These are phyloP conservation scores for Siderastrea radians DNA, from an alignment of 92 coral and sea anemone species.

Conservation along the genomic window DNA sequence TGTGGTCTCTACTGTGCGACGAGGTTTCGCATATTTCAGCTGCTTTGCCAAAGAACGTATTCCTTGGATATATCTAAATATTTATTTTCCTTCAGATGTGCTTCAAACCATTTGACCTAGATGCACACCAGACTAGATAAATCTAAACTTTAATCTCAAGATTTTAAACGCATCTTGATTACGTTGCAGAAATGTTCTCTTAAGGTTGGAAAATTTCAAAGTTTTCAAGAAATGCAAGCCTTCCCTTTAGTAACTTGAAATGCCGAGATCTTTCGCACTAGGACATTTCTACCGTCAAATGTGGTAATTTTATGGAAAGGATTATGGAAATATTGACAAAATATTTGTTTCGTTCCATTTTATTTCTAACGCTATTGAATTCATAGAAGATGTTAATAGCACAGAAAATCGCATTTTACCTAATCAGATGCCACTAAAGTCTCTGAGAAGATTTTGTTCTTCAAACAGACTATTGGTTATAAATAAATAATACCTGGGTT, in stretches of 20 bases:
- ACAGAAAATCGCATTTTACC: not conserved
- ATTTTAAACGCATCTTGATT: not conserved
- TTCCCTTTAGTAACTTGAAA: not conserved
- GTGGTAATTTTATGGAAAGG: not conserved
- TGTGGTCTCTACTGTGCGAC: conserved; percentile 5
- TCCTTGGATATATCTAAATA: not conserved
- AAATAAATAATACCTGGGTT: conserved; percentile 15
- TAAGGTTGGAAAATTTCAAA: not conserved
- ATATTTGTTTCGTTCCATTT: not conserved
- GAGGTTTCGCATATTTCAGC: not conserved
- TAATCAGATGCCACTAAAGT: not conserved
- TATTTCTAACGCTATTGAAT: not conserved
- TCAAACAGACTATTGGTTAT: conserved; percentile 2
- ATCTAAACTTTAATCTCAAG: not conserved
- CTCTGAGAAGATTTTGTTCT: not conserved
- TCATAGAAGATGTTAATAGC: not conserved
- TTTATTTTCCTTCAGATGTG: not conserved
- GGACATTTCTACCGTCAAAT: not conserved
- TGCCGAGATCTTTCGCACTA: not conserved
- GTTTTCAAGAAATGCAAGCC: not conserved
- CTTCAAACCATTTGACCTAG: not conserved
- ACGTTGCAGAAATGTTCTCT: not conserved
- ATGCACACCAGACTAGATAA: not conserved
- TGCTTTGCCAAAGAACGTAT: not conserved
- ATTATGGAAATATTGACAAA: not conserved